Conservation (phyloP, 2,797 vertebrate genomes). For the Kryptopterus vitreolus region DNA sequence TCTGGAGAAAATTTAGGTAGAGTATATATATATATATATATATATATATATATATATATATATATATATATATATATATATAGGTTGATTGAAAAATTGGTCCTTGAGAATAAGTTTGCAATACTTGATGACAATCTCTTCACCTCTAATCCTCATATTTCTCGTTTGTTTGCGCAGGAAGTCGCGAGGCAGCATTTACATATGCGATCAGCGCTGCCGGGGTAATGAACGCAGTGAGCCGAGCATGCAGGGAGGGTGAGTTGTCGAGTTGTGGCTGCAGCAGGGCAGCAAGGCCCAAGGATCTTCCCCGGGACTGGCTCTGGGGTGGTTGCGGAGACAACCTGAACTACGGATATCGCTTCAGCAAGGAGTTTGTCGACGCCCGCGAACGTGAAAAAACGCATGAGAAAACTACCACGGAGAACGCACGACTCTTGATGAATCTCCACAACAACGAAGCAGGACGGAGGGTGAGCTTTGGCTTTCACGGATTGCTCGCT, state of each 20-base stretch:
- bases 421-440: conserved; percentile 89
- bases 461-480: conserved; percentile 84
- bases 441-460: conserved; percentile 98
- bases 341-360: conserved; percentile 94
- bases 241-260: conserved; percentile 94
- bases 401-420: conserved; percentile 85
- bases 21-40: background rate
- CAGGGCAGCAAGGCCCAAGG: conserved; percentile 88
- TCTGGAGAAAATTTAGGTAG: too few species aligned
- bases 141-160: background rate
- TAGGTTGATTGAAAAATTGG: background rate
- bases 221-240: conserved; percentile 94
- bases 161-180: conserved; percentile 72
- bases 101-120: background rate
- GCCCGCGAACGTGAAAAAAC: conserved; percentile 93
- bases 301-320: conserved; percentile 95
- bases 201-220: conserved; percentile 94
- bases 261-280: conserved; percentile 96
- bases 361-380: conserved; percentile 97
- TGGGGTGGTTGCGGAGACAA: conserved; percentile 99
- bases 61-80: background rate
- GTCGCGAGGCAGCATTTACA: conserved; percentile 94
- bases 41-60: background rate
- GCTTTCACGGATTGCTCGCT: background rate
- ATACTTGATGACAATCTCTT: background rate